phyloP scores from a whole-genome alignment of 2,797 vertebrate genomes.

The Melanotaenia pygmaea region DNA sequence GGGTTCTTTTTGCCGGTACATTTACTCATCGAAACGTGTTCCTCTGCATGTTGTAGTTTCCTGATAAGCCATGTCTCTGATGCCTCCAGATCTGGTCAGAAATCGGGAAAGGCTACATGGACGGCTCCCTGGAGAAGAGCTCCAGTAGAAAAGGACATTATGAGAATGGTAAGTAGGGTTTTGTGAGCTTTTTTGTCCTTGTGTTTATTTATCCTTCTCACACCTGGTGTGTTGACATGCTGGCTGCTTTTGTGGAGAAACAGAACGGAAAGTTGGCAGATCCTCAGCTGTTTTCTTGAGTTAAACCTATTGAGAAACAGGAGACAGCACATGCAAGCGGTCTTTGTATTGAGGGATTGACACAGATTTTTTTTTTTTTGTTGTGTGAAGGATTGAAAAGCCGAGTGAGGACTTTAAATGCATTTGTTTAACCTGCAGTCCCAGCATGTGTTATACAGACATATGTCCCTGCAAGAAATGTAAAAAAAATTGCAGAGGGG shows the following conservation, averaged over 20 bases:
- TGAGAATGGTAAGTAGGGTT: slow-evolving; percentile 83
- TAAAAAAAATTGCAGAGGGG: background rate
- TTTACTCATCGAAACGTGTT: no score
- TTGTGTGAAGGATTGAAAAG: slow-evolving; percentile 7
- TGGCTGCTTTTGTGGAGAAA: background rate
- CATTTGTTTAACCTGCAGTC: background rate
- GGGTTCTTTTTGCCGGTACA: background rate
- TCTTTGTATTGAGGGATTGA: background rate
- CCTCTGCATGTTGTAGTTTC: background rate
- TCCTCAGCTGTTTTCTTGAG: slow-evolving; percentile 19
- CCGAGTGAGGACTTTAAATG: background rate
- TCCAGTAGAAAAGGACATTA: slow-evolving; percentile 89
- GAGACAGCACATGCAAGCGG: background rate
- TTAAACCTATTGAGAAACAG: slow-evolving; percentile 8
- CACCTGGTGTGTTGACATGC: background rate
- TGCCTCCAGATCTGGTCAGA: slow-evolving; percentile 92
- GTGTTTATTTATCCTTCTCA: background rate
- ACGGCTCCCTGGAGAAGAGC: slow-evolving; percentile 94
- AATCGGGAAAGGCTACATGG: slow-evolving; percentile 94
- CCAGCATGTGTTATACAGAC: background rate
- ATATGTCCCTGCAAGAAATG: background rate
- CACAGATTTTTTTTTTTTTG: slow-evolving; percentile 3
- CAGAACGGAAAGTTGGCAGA: slow-evolving; percentile 39
- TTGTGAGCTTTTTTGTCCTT: background rate
- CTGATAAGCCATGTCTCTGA: background rate